Percentiles rank a stretch among this genome's conserved stretches.
Conservation (phyloP, 2,888 invertebrate genomes). For the Acanthococcus lagerstroemiae region DNA sequence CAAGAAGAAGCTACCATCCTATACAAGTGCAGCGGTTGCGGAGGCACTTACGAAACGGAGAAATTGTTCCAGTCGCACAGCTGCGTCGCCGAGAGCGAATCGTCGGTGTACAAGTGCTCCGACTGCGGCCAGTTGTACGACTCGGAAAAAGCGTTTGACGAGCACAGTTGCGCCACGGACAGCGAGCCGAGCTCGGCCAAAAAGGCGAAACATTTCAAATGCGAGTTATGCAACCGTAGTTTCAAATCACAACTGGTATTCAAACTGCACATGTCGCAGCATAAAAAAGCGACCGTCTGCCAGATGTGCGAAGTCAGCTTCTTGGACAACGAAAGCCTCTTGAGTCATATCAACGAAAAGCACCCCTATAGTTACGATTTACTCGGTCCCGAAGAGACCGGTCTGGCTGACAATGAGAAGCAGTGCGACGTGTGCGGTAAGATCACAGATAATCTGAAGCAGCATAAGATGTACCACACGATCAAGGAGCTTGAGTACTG, state of each 20-base stretch:
- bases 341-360: slow-evolving; percentile 1
- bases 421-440: slow-evolving; percentile 29
- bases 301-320: slow-evolving; percentile 12
- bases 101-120: not conserved
- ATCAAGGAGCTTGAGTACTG: slow-evolving; percentile 15
- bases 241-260: slow-evolving; percentile 13
- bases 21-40: not conserved
- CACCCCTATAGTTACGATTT: not conserved
- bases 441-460: slow-evolving; percentile 21
- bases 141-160: not conserved
- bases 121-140: not conserved
- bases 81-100: not conserved
- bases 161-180: not conserved
- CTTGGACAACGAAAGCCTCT: not conserved
- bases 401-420: not conserved
- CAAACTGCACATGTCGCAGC: slow-evolving; percentile 5
- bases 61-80: not conserved
- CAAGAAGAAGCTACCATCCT: not conserved
- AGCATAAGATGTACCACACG: slow-evolving; percentile 23
- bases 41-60: not conserved
- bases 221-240: slow-evolving; percentile 10
- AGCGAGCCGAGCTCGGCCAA: not conserved
- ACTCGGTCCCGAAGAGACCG: not conserved
- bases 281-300: slow-evolving; percentile 11
- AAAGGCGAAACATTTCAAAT: not conserved